A percentile compares a stretch with the other conserved stretches of the same genome.
Evolutionary conservation across 2,888 invertebrate species (phyloP).

Genomic region (Entomobrya multifasciata): DNA sequence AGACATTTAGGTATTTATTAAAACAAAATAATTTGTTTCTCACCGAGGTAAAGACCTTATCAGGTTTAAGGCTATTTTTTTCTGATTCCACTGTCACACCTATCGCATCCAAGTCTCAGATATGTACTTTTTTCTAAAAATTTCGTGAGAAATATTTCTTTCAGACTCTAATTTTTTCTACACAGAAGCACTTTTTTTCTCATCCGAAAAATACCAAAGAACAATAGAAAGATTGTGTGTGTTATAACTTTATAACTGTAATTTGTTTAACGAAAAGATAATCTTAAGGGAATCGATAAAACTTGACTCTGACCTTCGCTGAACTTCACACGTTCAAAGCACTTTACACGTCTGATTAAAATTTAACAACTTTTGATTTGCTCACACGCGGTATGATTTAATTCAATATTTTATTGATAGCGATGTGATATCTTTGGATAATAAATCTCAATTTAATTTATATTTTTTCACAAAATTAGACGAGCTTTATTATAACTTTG

Average conservation of each 20-base stretch:
- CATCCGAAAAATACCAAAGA: constrained; percentile 29
- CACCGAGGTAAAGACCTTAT: constrained; percentile 34
- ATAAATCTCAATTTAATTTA: too few species aligned
- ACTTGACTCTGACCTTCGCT: constrained; percentile 62
- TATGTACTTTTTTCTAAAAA: too few species aligned
- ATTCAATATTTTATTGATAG: too few species aligned
- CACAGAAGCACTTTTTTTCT: constrained; percentile 54
- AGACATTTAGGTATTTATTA: too few species aligned
- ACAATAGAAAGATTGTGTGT: constrained; percentile 10
- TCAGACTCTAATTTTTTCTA: constrained; percentile 31
- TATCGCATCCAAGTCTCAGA: background rate
- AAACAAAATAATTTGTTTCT: constrained; percentile 45
- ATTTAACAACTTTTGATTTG: too few species aligned
- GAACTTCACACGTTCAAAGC: constrained; percentile 59
- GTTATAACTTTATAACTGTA: background rate
- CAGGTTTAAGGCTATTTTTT: constrained; percentile 62
- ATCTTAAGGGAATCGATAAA: too few species aligned
- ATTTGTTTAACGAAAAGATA: too few species aligned
- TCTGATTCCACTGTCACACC: constrained; percentile 47
- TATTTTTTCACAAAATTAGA: too few species aligned
- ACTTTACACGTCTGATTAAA: constrained; percentile 1
- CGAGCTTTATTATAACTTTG: too few species aligned
- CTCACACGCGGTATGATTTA: too few species aligned
- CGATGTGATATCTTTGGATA: too few species aligned
- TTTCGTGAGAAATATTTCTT: constrained; percentile 29